Base-by-base conservation (phyloP, 2,888 invertebrate species). In the Archips crataeganus region DNA sequence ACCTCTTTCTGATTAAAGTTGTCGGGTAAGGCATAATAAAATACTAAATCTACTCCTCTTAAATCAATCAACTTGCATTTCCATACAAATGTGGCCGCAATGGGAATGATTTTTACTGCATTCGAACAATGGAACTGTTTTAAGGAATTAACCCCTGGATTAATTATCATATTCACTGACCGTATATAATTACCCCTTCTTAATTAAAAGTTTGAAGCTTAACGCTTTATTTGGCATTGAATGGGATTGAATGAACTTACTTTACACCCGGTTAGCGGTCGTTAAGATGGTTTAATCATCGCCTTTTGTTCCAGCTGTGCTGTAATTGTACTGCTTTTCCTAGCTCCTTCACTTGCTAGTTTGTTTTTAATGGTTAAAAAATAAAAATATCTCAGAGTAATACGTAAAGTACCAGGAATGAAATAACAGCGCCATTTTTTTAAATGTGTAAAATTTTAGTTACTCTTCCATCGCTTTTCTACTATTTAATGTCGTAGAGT, bases 111-210 rank as follows among this genome's bases (percentile, higher is more conserved):
- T 90, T 93, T 93, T 90, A 92, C 84, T 86, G 85, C 84, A 77
- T 79, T 77, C 78, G 86, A 93, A 94, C 93, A 93, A 94, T 93
- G 85, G 92, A 79, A 82, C 80, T 88, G 88, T 91, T 93, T 91
- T 92, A 87, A 91, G 85, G 89, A 92, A 92, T 92, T 91, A 91
- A 90, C 86, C 85, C 87, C 83, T 88, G 88, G 88, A 90, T 93
- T 94, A 93, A 94, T 94, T 94, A 93, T 91, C 92, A 88, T 90
- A 90, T 86, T 88, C 91, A 91, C 85, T 80, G 85, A 87, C 84
- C 93, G 91, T 92, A 82, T 90, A 92, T 92, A 93, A 94, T 93
- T 91, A 93, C 89, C 84, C 76, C 83, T 87, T 86, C 92, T 93
- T 92, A 92, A 93, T 93, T 93, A 92, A 93, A 93, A 91, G 84